Conservation (phyloP, 2,797 vertebrate genomes). For the Sebastes taczanowskii region DNA sequence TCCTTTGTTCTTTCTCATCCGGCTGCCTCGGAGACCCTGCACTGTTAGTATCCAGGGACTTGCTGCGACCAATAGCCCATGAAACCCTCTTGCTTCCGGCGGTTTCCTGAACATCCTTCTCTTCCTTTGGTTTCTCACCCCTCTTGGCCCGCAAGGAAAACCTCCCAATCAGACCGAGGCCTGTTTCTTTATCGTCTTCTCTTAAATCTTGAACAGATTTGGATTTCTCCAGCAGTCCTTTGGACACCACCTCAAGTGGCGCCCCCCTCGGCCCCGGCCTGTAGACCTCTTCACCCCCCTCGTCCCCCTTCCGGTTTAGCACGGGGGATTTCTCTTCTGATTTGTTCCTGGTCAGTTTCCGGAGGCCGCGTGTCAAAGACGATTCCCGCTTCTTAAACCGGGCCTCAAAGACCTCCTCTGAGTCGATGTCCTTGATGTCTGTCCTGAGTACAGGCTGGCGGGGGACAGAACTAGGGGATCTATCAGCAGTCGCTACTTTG, state of each 20-base stretch:
- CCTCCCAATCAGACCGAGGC: slow-evolving; percentile 86
- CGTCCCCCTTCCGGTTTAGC: slow-evolving; percentile 61
- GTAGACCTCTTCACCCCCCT: slow-evolving; percentile 88
- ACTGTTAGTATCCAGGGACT: slow-evolving; percentile 84
- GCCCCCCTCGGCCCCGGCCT: slow-evolving; percentile 88
- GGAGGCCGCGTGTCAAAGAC: slow-evolving; percentile 88
- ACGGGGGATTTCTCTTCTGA: slow-evolving; percentile 87
- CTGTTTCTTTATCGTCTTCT: slow-evolving; percentile 82
- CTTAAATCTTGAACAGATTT: slow-evolving; percentile 92
- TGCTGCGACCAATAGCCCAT: slow-evolving; percentile 85
- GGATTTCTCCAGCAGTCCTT: slow-evolving; percentile 84
- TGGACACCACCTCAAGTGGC: slow-evolving; percentile 86
- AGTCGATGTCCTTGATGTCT: slow-evolving; percentile 92
- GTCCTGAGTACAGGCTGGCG: slow-evolving; percentile 65
- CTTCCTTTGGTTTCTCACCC: slow-evolving; percentile 77
- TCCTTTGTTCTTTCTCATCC: slow-evolving; percentile 63
- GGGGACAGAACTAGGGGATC: slow-evolving; percentile 12
- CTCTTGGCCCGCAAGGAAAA: slow-evolving; percentile 86
- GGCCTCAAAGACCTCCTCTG: slow-evolving; percentile 93
- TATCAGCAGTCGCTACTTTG: slow-evolving; percentile 73
- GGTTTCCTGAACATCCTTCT: slow-evolving; percentile 67
- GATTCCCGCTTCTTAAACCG: slow-evolving; percentile 94
- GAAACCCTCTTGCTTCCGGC: slow-evolving; percentile 80
- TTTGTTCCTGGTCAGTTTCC: slow-evolving; percentile 87
- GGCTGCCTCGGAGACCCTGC: slow-evolving; percentile 52